Base-by-base conservation (phyloP, 2,888 invertebrate species). In the Lucinisca nassula region DNA sequence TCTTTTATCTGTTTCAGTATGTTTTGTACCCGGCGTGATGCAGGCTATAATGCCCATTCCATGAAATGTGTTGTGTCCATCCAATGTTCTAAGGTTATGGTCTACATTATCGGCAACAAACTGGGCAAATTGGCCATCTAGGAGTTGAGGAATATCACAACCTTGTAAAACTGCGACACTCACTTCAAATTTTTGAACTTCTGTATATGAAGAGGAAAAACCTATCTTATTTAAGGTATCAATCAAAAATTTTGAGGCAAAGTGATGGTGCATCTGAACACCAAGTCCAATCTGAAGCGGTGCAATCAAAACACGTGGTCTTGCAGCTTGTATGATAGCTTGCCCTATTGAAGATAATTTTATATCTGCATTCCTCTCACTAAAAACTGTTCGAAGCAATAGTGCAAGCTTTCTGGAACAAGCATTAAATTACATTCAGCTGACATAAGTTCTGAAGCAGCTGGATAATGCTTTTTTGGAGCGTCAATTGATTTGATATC, bases 261-360 rank as follows among this genome's bases (percentile, higher is more conserved):
- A 90, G 1, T 79, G 80, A 30, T 87, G 84, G 61, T 91, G 90
- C 35, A 88, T 24, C 55, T 89, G 89, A 21, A 92, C 75, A 1
- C 82, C 91, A 37, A 92, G 75, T 3, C 82, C 91, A 38, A 92
- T 35, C 40, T 92, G 91, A 27, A 92, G 78, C 8, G 88, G 90
- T 40, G 88, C 73, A 17, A 92, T 27, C 6, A 86, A n/a, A 0
- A 61, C 77, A 17, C 88, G 58, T 61, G 91, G 91, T 51, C 85
- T 40, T 1, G 61, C 67, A 17, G 90, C 87, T 49, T 92, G 92
- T 14, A 90, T 77, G 10, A 92, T 84, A 37, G 91, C 77, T 78
- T 92, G 89, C n/a, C 92, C 92, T 45, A 92, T 85, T 37, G 86
- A 87, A n/a, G 90, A 79, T 35, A 84, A 32, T 58, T 85, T 90